Base-by-base conservation (phyloP, 2,888 invertebrate genomes). In the Furcula furcula region DNA sequence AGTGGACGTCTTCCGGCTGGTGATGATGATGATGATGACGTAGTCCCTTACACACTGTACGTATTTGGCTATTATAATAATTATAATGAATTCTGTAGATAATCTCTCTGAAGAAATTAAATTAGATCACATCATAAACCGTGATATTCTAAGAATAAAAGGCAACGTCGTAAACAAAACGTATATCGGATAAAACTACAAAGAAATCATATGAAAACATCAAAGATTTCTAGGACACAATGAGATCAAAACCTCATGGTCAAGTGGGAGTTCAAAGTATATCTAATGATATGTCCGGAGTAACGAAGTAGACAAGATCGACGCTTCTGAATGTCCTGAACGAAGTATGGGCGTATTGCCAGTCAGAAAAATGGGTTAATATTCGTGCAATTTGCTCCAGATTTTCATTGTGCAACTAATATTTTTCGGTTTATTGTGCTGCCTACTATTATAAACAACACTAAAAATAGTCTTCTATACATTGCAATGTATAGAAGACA, bases 311-410 rank as follows among this genome's bases (percentile, higher is more conserved):
- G 42, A 54, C 54, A 50, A 60, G 63, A 67, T 46, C 52, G 57
- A 61, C 64, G 61, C 53, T 58, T 56, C 54, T 13, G 44, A 49
- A 50, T 51, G 52, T 65, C 53, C 49, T 52, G 54, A 40, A 36
- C 31, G 28, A 25, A 31, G n/a, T 37, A 35, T 35, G 34, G 56
- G 56, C 53, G 32, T 20, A 3, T 4, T 49, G 50, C 55, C 60
- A 58, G 42, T 39, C 15, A 31, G 34, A 44, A 42, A 64, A 57
- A 44, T 63, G 44, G 63, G 56, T 56, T 51, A 52, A 46, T 51
- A 46, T 42, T 43, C 40, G 37, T 42, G 39, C 34, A 42, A 34
- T 41, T 41, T 29, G 36, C 28, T 36, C 26, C 19, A 32, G 16
- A 34, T 40, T 46, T 49, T 43, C 43, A 34, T 45, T 41, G 38